Percentiles rank a stretch among this genome's conserved stretches.
These are phyloP conservation scores for Trididemnum nubilum DNA, from an alignment of 23 tunicate species.

Conservation along the genomic window DNA sequence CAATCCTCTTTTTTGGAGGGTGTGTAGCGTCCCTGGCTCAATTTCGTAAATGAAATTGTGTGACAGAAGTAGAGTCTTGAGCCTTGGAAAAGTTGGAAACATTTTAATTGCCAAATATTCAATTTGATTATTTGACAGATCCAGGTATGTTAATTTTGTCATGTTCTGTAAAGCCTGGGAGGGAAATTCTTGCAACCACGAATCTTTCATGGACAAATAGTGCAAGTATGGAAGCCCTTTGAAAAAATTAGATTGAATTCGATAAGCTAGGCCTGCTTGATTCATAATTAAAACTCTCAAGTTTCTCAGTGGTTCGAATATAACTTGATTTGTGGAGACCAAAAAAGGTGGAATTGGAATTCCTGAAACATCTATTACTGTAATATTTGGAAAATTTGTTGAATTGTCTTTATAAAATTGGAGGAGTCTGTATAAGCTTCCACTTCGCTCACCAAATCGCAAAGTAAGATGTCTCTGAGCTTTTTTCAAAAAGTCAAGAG, in stretches of 20 bases:
- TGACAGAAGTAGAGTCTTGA: constrained; percentile 4
- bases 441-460: neutral
- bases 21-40: neutral
- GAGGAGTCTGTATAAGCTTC: neutral
- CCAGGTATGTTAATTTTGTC: neutral
- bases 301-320: constrained; percentile 3
- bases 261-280: neutral
- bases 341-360: neutral
- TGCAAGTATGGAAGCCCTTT: constrained; percentile 1
- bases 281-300: neutral
- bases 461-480: neutral
- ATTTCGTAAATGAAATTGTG: constrained; percentile 14
- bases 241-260: constrained; percentile 21
- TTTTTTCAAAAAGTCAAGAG: constrained; percentile 3
- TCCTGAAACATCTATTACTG: constrained; percentile 10
- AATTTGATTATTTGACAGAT: constrained; percentile 25
- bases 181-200: constrained; percentile 16
- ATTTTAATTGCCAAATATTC: neutral
- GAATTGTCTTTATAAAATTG: neutral
- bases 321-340: neutral
- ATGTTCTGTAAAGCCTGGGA: neutral
- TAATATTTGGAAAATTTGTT: neutral
- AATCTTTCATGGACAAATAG: neutral
- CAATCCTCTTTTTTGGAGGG: neutral
- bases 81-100: neutral